Evolutionary conservation across 2,888 invertebrate species (phyloP).

Genomic region (Caenorhabditis afra): DNA sequence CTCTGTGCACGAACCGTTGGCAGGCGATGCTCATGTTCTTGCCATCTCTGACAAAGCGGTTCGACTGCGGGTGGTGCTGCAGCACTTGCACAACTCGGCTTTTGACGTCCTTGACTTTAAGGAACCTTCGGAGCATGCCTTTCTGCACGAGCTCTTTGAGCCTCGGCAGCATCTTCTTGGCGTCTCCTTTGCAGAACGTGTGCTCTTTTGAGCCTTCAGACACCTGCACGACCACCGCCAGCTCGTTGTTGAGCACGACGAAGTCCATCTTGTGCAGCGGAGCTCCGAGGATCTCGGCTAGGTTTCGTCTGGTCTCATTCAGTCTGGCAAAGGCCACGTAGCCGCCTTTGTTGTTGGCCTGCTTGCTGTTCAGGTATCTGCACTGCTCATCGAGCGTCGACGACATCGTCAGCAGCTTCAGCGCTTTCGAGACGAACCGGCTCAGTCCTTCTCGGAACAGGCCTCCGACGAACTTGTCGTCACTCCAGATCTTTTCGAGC

Average conservation of each 20-base stretch:
- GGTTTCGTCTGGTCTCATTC: no score
- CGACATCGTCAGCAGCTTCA: no score
- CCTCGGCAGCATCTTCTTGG: background rate
- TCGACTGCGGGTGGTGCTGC: background rate
- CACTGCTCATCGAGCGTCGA: background rate
- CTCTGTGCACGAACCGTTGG: conserved; percentile 16
- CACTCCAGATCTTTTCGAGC: background rate
- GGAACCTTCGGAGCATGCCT: background rate
- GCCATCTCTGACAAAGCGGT: conserved; percentile 3
- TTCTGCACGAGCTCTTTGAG: background rate
- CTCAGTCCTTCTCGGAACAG: background rate
- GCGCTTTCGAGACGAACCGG: background rate
- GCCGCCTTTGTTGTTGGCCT: background rate
- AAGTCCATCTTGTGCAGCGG: no score
- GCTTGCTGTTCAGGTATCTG: background rate
- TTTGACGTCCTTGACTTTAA: background rate
- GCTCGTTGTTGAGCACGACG: no score
- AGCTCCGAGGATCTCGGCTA: no score
- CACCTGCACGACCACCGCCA: no score
- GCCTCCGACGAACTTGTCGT: background rate
- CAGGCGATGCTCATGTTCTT: background rate
- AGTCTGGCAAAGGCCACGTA: no score
- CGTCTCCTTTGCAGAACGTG: background rate
- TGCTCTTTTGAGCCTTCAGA: no score
- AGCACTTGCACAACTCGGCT: background rate